Evolutionary conservation across 2,797 vertebrate species (phyloP), one percentile per base, ranked within the genome.

Genomic region (Spheniscus humboldti): DNA sequence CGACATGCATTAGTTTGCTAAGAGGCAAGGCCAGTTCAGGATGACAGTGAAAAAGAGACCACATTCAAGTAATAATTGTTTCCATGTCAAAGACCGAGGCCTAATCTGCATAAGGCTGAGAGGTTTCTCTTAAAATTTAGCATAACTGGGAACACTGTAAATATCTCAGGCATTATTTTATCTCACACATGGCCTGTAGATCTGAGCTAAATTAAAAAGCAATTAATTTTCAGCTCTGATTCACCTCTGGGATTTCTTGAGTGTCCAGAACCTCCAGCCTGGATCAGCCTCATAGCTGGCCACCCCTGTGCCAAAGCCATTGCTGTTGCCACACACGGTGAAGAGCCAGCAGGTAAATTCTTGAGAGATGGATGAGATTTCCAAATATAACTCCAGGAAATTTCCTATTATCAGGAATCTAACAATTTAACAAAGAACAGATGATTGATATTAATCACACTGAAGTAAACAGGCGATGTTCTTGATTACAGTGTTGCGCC

Each of bases 31-130:
- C 75, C 85, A 95, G 92, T 90, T 80, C 89, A 89, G 80, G 67
- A 72, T 91, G 96, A 96, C 96, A 96, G 90, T 95, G 93, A 89
- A 95, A 97, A 95, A 88, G 77, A 94, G 93, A 95, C 67, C 86
- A 73, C 84, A 80, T 94, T 95, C 78, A 79, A 87, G 71, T 8
- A 87, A 45, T 77, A 91, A 97, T 91, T 93, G 67, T 60, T 96
- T 80, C 95, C 86, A 91, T 89, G 90, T 83, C 92, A 95, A 88
- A 93, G 91, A 94, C 57, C 0, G 0, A 89, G 69, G 7, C 35
- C 47, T 83, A 69, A 92, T 92, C 74, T 86, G 31, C 80, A 84
- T 82, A 75, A 72, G 43, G 53, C 33, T 76, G 59, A 85, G 67
- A 84, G 35, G 28, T 28, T 92, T 33, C 48, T 93, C 91, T 86